Conservation (phyloP, 92 coral and sea anemone genomes). For the Chrysogorgia sp. region DNA sequence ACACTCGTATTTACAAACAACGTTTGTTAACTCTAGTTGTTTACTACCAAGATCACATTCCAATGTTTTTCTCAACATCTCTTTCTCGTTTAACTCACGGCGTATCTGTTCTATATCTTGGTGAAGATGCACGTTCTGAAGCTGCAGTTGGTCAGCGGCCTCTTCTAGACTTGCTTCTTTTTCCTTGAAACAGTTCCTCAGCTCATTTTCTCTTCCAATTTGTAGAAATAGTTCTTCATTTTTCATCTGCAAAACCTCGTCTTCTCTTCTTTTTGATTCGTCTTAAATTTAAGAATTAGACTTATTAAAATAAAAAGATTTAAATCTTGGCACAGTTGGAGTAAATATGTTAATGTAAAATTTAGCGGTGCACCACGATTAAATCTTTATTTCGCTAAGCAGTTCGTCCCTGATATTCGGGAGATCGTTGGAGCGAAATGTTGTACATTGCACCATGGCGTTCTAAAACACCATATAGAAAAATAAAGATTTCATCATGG, state of each 20-base stretch:
- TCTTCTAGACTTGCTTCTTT: not conserved
- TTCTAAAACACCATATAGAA: too few species aligned
- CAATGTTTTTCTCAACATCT: not conserved
- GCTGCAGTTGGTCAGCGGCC: conserved; percentile 12
- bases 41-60: not conserved
- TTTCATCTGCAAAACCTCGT: conserved; percentile 9
- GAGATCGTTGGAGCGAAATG: too few species aligned
- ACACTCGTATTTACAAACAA: conserved; percentile 17
- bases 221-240: conserved; percentile 22
- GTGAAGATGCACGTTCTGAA: not conserved
- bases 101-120: conserved; percentile 7
- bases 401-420: too few species aligned
- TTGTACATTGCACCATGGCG: too few species aligned
- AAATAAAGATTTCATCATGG: too few species aligned
- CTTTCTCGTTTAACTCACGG: not conserved
- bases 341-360: too few species aligned
- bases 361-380: too few species aligned
- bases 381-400: too few species aligned
- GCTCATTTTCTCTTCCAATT: conserved; percentile 17
- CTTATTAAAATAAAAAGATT: too few species aligned
- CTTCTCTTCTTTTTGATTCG: conserved; percentile 1
- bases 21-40: not conserved
- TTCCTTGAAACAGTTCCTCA: conserved; percentile 32
- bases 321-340: too few species aligned
- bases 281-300: not conserved